phyloP scores from a whole-genome alignment of 2,113 vertebrate species.

The Chrysochloris asiatica region DNA sequence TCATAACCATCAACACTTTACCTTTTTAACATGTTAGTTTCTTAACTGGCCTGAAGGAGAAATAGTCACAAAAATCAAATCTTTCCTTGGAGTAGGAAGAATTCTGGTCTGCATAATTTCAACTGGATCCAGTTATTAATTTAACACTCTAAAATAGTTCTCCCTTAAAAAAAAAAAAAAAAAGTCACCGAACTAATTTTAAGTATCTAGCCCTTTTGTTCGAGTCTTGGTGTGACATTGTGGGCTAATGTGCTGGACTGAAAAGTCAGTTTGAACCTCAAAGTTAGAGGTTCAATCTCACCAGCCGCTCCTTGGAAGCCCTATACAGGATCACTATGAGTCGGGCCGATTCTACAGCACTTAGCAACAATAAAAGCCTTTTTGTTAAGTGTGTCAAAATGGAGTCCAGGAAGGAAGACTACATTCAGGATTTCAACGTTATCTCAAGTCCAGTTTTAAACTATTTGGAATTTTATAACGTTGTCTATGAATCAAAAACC shows the following conservation, averaged over 20 bases:
- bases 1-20: conserved; percentile 50
- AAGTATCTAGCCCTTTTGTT: neutral
- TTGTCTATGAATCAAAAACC: neutral
- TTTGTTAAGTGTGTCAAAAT: conserved; percentile 19
- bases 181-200: conserved; percentile 42
- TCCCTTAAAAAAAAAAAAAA: no score
- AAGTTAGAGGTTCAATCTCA: no score
- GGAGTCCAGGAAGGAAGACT: neutral
- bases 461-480: conserved; percentile 22
- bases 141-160: conserved; percentile 13
- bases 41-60: conserved; percentile 46
- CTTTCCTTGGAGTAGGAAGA: neutral
- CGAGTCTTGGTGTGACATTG: no score
- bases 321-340: no score
- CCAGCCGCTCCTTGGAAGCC: no score
- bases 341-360: no score
- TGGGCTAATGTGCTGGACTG: no score
- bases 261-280: no score
- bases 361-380: no score
- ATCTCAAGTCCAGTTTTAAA: conserved; percentile 25
- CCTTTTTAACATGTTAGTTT: neutral
- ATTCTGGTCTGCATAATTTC: neutral
- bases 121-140: neutral
- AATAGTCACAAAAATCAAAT: conserved; percentile 7
- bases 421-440: conserved; percentile 41